These are phyloP conservation scores for Gnathonemus echidnorhynchus DNA, from an alignment of 2,113 vertebrate genomes.

Conservation along the genomic window DNA sequence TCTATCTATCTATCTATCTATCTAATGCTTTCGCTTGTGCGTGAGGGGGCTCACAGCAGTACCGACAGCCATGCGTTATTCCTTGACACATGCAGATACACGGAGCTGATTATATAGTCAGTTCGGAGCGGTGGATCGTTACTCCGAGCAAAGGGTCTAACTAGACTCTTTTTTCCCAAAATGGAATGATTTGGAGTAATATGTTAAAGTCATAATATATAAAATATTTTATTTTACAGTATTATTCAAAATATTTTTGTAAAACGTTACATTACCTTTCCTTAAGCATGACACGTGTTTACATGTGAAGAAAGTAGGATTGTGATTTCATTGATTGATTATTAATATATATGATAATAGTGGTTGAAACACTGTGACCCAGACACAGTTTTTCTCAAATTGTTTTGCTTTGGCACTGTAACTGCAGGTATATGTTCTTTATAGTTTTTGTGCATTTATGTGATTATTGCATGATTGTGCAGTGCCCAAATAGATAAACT, in stretches of 20 bases:
- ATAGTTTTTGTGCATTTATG: neutral
- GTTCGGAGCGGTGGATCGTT: neutral
- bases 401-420: neutral
- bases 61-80: neutral
- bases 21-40: no score
- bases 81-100: neutral
- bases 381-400: neutral
- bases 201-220: neutral
- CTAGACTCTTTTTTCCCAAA: neutral
- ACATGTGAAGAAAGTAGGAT: neutral
- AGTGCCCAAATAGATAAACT: neutral
- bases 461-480: neutral
- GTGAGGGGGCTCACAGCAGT: neutral
- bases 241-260: neutral
- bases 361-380: neutral
- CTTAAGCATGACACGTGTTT: neutral
- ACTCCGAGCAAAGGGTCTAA: neutral
- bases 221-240: neutral
- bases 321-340: neutral
- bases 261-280: neutral
- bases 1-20: no score
- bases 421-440: neutral
- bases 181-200: neutral
- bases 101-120: neutral
- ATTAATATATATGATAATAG: neutral